phyloP scores from a whole-genome alignment of 2,888 invertebrate species.

The Drosophila kuntzei region DNA sequence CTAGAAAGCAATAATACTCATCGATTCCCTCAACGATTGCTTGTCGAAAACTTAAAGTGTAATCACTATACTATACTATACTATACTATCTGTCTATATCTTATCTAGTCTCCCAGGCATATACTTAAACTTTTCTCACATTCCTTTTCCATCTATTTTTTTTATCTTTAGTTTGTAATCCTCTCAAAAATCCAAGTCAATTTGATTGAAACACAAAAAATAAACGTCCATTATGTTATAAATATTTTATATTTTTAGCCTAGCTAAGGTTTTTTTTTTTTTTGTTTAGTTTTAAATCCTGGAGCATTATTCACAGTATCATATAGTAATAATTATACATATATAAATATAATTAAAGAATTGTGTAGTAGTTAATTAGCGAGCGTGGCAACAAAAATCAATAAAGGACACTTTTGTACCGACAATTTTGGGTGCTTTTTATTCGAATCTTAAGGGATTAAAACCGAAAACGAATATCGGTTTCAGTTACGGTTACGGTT shows the following conservation, averaged over 20 bases:
- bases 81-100: conserved; percentile 11
- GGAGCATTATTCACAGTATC: conserved; percentile 27
- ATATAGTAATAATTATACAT: conserved; percentile 15
- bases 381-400: conserved; percentile 29
- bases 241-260: conserved; percentile 1
- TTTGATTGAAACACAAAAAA: not conserved
- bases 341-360: conserved; percentile 25
- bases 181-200: conserved; percentile 17
- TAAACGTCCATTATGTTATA: conserved; percentile 34
- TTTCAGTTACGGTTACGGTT: no score
- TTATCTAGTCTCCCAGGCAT: conserved; percentile 5
- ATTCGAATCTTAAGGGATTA: not conserved
- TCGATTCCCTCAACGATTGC: not conserved
- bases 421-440: not conserved
- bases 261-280: conserved; percentile 1
- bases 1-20: conserved; percentile 14
- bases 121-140: not conserved
- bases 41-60: not conserved
- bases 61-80: not conserved
- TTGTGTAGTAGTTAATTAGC: conserved; percentile 30
- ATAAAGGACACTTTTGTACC: conserved; percentile 69
- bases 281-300: conserved; percentile 5
- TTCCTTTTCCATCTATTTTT: not conserved
- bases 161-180: conserved; percentile 4
- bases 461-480: no score